A percentile compares a stretch with the other conserved stretches of the same genome.
Conservation (phyloP, 1,140 invertebrate genomes). For the Tyrophagus putrescentiae region DNA sequence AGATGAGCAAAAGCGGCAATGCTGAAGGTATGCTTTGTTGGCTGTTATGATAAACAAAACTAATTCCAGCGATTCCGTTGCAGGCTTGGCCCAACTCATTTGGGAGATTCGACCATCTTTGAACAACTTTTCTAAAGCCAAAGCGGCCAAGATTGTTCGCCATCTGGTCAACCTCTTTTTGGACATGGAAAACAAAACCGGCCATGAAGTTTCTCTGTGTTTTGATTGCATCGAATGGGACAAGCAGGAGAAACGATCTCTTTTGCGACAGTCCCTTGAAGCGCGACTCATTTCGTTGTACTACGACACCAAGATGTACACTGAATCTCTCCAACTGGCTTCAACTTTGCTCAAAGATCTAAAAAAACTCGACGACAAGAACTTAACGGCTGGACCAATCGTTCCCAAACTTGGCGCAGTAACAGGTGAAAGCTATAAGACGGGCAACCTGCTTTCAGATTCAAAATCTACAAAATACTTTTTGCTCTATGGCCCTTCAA, state of each 20-base stretch:
- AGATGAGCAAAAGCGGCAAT: constrained; percentile 52
- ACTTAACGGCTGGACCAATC: no score
- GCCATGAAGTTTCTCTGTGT: constrained; percentile 52
- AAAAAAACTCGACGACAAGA: constrained; percentile 98
- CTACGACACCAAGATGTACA: constrained; percentile 78
- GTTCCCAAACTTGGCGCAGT: no score
- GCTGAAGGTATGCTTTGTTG: constrained; percentile 19
- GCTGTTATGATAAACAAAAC: not conserved
- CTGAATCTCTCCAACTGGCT: constrained; percentile 62
- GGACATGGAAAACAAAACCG: constrained; percentile 83
- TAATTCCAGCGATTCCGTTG: no score
- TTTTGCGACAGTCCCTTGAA: constrained; percentile 87
- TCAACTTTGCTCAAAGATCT: constrained; percentile 76
- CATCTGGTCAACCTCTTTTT: constrained; percentile 93
- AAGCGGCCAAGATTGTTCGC: constrained; percentile 92
- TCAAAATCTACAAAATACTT: no score
- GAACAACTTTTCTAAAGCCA: constrained; percentile 83
- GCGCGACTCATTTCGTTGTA: constrained; percentile 80
- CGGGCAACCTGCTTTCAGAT: no score
- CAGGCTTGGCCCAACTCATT: constrained; percentile 77
- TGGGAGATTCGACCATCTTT: constrained; percentile 85
- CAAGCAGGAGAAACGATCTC: constrained; percentile 88
- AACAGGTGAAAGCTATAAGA: no score
- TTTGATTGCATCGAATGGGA: constrained; percentile 99
- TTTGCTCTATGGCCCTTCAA: no score